A percentile compares a stretch with the other conserved stretches of the same genome.
phyloP scores from a whole-genome alignment of 2,797 vertebrate genomes.

The Menidia menidia region DNA sequence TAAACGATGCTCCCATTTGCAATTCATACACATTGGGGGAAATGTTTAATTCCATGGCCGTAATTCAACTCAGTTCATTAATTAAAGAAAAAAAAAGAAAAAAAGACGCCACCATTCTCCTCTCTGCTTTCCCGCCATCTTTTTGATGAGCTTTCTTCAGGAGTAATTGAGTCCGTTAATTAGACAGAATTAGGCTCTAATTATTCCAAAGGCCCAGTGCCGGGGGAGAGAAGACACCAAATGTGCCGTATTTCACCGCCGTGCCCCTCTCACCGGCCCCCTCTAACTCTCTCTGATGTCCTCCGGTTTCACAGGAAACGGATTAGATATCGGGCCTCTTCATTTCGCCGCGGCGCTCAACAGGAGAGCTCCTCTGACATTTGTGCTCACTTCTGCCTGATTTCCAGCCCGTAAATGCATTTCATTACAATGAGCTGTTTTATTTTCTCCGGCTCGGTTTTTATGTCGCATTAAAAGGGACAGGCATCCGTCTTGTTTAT shows the following conservation, averaged over 20 bases:
- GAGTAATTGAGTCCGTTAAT: constrained; percentile 88
- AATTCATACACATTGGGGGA: constrained; percentile 86
- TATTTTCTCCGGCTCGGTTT: constrained; percentile 78
- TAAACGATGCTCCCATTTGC: constrained; percentile 78
- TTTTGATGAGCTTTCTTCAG: constrained; percentile 87
- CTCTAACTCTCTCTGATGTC: constrained; percentile 83
- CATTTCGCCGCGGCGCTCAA: constrained; percentile 74
- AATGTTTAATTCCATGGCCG: constrained; percentile 84
- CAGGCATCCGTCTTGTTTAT: constrained; percentile 83
- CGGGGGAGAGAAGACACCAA: constrained; percentile 74
- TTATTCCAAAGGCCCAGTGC: constrained; percentile 85
- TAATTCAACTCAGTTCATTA: constrained; percentile 88
- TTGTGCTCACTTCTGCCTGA: constrained; percentile 77
- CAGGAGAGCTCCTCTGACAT: constrained; percentile 79
- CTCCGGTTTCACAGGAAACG: constrained; percentile 80
- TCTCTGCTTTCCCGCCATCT: constrained; percentile 83
- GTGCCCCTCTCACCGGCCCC: constrained; percentile 72
- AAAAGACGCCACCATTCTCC: constrained; percentile 68
- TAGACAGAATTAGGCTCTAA: constrained; percentile 87
- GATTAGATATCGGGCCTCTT: constrained; percentile 81
- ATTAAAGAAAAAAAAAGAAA: constrained; percentile 79
- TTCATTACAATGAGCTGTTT: constrained; percentile 84
- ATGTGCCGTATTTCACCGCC: constrained; percentile 80
- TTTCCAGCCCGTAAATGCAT: constrained; percentile 79
- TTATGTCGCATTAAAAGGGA: constrained; percentile 83